Evolutionary conservation across 2,888 invertebrate genomes (phyloP).

Genomic region (Meghimatium bilineatum): DNA sequence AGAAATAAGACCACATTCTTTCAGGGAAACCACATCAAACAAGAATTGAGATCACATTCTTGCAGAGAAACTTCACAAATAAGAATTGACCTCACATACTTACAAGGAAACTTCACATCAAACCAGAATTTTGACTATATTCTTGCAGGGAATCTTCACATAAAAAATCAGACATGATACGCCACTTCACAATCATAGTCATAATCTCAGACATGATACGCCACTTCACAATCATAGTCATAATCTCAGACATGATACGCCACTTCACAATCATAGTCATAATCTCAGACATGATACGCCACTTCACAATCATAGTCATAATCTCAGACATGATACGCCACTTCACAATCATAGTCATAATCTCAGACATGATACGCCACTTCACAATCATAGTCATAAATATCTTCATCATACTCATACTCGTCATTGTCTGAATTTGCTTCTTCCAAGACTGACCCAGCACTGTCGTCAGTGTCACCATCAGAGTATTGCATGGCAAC

Average conservation of each 20-base stretch:
- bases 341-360: not conserved
- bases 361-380: constrained; percentile 64
- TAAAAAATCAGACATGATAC: no score
- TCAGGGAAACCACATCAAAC: no score
- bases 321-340: not conserved
- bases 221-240: no score
- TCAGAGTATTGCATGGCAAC: constrained; percentile 68
- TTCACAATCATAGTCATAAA: constrained; percentile 70
- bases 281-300: not conserved
- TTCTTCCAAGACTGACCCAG: constrained; percentile 67
- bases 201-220: no score
- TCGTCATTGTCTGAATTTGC: constrained; percentile 72
- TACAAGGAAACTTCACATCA: no score
- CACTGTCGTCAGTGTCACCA: constrained; percentile 72
- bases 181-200: no score
- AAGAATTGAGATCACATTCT: no score
- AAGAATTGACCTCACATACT: no score
- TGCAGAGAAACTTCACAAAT: no score
- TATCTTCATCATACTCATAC: constrained; percentile 75
- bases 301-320: not conserved
- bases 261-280: not conserved
- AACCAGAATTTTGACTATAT: no score
- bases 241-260: not conserved
- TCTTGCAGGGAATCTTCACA: no score
- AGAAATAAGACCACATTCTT: no score